These are phyloP conservation scores for Ophion ellenae DNA, from an alignment of 2,888 invertebrate species.

Conservation along the genomic window DNA sequence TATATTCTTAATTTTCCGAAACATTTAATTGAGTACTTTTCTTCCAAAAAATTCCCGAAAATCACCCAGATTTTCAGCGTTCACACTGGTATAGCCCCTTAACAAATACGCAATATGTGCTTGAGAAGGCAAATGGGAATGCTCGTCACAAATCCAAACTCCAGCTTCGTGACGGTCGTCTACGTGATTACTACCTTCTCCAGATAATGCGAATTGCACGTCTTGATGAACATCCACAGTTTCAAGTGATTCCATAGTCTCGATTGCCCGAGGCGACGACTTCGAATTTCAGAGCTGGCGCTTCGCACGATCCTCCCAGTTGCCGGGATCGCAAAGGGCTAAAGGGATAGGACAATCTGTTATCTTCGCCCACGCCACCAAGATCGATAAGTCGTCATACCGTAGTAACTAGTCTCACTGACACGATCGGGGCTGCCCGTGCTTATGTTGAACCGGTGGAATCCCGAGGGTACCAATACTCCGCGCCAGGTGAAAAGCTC, in stretches of 20 bases:
- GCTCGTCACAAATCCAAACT: too few species aligned
- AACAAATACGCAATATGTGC: too few species aligned
- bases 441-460: not conserved
- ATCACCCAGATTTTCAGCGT: too few species aligned
- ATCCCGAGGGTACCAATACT: not conserved
- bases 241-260: not conserved
- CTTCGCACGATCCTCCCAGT: not conserved
- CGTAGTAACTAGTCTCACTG: conserved; percentile 5
- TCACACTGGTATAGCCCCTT: too few species aligned
- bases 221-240: too few species aligned
- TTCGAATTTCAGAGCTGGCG: conserved; percentile 16
- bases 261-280: not conserved
- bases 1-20: too few species aligned
- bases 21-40: too few species aligned
- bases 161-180: not conserved
- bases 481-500: not conserved
- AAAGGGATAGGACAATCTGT: not conserved
- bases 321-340: not conserved
- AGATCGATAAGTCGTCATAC: conserved; percentile 18
- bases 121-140: too few species aligned
- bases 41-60: too few species aligned
- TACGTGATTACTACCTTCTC: not conserved
- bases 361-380: conserved; percentile 5
- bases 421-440: not conserved
- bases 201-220: not conserved